phyloP scores from a whole-genome alignment of 1,140 invertebrate genomes.

The Sycobia sp. region DNA sequence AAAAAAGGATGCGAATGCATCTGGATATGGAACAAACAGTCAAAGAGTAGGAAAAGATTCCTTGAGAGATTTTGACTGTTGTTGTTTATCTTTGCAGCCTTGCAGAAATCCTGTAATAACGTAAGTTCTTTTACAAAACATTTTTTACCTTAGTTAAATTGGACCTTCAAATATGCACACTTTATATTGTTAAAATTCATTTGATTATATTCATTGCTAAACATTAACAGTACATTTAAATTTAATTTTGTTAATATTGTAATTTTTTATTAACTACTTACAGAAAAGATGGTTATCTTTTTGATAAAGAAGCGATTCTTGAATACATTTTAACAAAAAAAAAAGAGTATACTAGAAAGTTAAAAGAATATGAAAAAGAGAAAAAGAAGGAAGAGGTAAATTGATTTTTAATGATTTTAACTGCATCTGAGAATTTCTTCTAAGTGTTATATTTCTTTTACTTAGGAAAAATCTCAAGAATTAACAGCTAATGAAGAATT shows the following conservation, averaged over 20 bases:
- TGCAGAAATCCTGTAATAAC: slow-evolving; percentile 88
- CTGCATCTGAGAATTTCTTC: no score
- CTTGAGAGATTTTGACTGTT: slow-evolving; percentile 97
- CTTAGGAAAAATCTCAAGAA: slow-evolving; percentile 66
- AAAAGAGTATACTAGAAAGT: slow-evolving; percentile 84
- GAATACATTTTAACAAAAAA: slow-evolving; percentile 97
- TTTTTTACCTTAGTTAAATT: no score
- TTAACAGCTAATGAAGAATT: slow-evolving; percentile 73
- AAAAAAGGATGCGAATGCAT: slow-evolving; percentile 91
- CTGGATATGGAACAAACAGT: slow-evolving; percentile 86
- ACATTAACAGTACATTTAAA: not conserved
- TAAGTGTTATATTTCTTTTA: not conserved
- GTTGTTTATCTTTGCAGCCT: slow-evolving; percentile 94
- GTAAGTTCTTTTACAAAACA: slow-evolving; percentile 56
- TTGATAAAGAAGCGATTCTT: slow-evolving; percentile 96
- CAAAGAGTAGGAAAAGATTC: slow-evolving; percentile 94
- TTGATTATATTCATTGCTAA: not conserved
- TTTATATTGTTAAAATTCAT: not conserved
- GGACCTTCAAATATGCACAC: no score
- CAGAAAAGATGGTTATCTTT: slow-evolving; percentile 91
- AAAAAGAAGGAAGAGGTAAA: slow-evolving; percentile 73
- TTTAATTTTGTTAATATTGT: not conserved
- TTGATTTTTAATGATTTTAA: not conserved
- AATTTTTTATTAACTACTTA: slow-evolving; percentile 39
- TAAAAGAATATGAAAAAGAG: slow-evolving; percentile 94